A percentile compares a stretch with the other conserved stretches of the same genome.
phyloP scores from a whole-genome alignment of 2,797 vertebrate genomes.

The Adelosebastes latens region DNA sequence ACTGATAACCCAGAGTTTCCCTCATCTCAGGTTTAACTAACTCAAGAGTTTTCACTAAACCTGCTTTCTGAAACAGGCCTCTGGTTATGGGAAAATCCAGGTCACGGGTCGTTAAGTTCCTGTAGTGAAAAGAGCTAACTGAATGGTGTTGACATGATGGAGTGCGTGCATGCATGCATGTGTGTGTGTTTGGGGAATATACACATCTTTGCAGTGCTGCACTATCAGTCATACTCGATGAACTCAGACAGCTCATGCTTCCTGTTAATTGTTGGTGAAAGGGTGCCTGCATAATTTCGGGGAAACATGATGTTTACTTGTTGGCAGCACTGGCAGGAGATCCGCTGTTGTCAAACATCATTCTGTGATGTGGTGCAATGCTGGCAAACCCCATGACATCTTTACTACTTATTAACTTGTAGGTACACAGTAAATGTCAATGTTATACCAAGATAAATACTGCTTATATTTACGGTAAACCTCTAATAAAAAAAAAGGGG shows the following conservation, averaged over 20 bases:
- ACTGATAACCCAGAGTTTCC: background rate
- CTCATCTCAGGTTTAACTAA: background rate
- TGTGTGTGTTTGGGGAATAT: background rate
- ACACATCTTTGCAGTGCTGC: background rate
- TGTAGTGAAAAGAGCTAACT: background rate
- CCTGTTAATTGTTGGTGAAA: background rate
- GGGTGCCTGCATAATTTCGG: background rate
- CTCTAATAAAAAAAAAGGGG: background rate
- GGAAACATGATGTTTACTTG: slow-evolving; percentile 8
- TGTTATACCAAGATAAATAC: background rate
- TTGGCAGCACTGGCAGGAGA: background rate
- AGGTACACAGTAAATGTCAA: background rate
- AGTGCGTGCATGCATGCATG: background rate
- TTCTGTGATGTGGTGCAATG: slow-evolving; percentile 8
- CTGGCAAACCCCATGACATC: slow-evolving; percentile 13
- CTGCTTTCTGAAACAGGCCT: too few relatives aligned
- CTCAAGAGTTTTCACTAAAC: background rate
- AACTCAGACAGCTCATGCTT: background rate
- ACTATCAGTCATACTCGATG: background rate
- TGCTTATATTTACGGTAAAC: background rate
- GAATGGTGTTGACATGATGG: background rate
- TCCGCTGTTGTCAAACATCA: slow-evolving; percentile 6
- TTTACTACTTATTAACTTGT: slow-evolving; percentile 39
- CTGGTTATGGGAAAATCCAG: background rate
- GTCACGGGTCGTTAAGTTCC: background rate